Evolutionary conservation across 2,888 invertebrate genomes (phyloP), one percentile per base, ranked within the genome.

Genomic region (Branchellion lobata): DNA sequence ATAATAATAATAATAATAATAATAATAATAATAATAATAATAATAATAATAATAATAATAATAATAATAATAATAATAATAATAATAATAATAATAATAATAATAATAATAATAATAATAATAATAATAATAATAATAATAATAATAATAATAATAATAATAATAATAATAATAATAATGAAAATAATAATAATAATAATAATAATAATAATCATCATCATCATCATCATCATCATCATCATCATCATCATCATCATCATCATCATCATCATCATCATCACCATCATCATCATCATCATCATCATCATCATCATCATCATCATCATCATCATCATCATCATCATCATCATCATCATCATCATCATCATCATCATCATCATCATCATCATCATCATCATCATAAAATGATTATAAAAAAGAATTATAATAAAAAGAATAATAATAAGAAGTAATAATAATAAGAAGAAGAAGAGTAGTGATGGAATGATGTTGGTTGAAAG

Each of bases 341-440:
- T 75, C 75, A 75, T 75, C 75, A 51, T 75, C 75, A 51, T 75
- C 75, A 5, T 51, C 75, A 8, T 75, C 75, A 51, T 75, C 75
- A 51, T 75, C 75, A 61, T 51, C 75, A 75, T 75, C 75, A 75
- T 51, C 75, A 75, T 76, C 76, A 5, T 71, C 33, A 21, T 71
- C 71, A 34, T 71, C 71, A 31, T n/a, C n/a, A n/a, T n/a, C n/a
- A n/a, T n/a, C n/a, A n/a, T n/a, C n/a, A n/a, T n/a, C n/a, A n/a
- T n/a, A n/a, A n/a, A n/a, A n/a, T n/a, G n/a, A n/a, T n/a, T n/a
- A n/a, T n/a, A n/a, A n/a, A n/a, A n/a, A n/a, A n/a, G n/a, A n/a
- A n/a, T n/a, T n/a, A n/a, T n/a, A n/a, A n/a, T n/a, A n/a, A n/a
- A n/a, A n/a, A n/a, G n/a, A n/a, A n/a, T n/a, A n/a, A n/a, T n/a